Evolutionary conservation across 2,113 vertebrate genomes (phyloP).

Genomic region (Trogon melanurus): DNA sequence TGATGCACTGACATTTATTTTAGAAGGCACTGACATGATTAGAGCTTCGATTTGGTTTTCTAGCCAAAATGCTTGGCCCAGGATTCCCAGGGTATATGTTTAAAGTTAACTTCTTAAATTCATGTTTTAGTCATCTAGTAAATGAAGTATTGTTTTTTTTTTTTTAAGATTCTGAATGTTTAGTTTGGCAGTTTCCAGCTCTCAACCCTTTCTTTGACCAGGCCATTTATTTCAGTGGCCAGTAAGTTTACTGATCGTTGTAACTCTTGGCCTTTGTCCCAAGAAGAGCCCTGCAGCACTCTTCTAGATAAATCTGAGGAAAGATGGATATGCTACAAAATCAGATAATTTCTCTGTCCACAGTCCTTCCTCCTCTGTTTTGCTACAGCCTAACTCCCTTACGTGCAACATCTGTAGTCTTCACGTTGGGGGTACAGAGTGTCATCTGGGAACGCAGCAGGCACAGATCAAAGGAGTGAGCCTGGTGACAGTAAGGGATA

Average conservation of each 20-base stretch:
- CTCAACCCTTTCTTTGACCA: not conserved
- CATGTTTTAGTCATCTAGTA: not conserved
- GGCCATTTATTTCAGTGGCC: not conserved
- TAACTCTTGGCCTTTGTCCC: not conserved
- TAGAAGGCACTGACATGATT: not conserved
- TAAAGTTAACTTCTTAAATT: not conserved
- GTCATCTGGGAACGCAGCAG: accelerated
- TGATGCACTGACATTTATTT: constrained; percentile 9
- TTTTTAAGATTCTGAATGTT: not conserved
- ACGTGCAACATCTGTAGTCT: not conserved
- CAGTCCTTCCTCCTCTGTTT: not conserved
- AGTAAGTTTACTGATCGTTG: not conserved
- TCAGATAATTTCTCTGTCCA: not conserved
- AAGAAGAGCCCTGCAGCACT: not conserved
- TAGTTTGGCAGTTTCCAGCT: not conserved
- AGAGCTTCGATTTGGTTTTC: not conserved
- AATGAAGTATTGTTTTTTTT: not conserved
- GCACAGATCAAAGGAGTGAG: accelerated
- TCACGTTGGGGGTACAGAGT: not conserved
- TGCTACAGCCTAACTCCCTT: not conserved
- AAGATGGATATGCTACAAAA: not conserved
- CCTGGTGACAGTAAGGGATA: not conserved
- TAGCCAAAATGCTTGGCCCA: not conserved
- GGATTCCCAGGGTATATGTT: not conserved
- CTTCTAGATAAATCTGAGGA: not conserved